A percentile compares a stretch with the other conserved stretches of the same genome.
Conservation (phyloP, 2,888 invertebrate species). For the Drosophila prostipennis region DNA sequence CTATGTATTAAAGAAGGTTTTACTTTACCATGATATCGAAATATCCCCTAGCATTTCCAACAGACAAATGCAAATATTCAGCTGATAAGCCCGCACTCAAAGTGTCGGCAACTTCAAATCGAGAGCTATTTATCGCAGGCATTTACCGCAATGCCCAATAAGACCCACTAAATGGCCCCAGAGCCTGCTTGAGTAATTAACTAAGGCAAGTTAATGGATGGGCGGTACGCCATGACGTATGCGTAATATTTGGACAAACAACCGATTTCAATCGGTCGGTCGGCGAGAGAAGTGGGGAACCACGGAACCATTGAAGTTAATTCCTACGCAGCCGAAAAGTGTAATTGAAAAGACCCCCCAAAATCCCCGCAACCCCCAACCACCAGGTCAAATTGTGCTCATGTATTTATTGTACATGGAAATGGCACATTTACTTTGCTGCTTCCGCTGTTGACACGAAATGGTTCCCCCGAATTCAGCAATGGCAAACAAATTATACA, state of each 20-base stretch:
- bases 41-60: neutral
- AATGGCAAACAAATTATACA: slow-evolving; percentile 36
- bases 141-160: slow-evolving; percentile 34
- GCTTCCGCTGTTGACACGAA: slow-evolving; percentile 77
- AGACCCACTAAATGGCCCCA: slow-evolving; percentile 36
- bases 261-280: slow-evolving; percentile 34
- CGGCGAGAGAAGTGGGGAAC: neutral
- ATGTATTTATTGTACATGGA: slow-evolving; percentile 60
- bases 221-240: slow-evolving; percentile 49
- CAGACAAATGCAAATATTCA: slow-evolving; percentile 22
- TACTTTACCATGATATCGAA: neutral
- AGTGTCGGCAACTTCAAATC: slow-evolving; percentile 50
- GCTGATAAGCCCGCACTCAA: slow-evolving; percentile 12
- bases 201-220: slow-evolving; percentile 59
- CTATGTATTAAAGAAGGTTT: neutral
- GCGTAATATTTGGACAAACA: slow-evolving; percentile 50
- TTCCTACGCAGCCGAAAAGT: slow-evolving; percentile 8
- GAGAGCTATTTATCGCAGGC: slow-evolving; percentile 22
- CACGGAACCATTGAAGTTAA: slow-evolving; percentile 27
- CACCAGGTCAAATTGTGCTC: slow-evolving; percentile 40
- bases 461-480: slow-evolving; percentile 33
- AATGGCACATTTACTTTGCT: slow-evolving; percentile 67
- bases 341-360: slow-evolving; percentile 7
- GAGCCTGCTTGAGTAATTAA: slow-evolving; percentile 33
- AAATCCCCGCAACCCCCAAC: neutral